Conservation (phyloP, 2,113 vertebrate genomes). For the Semnornis frantzii region DNA sequence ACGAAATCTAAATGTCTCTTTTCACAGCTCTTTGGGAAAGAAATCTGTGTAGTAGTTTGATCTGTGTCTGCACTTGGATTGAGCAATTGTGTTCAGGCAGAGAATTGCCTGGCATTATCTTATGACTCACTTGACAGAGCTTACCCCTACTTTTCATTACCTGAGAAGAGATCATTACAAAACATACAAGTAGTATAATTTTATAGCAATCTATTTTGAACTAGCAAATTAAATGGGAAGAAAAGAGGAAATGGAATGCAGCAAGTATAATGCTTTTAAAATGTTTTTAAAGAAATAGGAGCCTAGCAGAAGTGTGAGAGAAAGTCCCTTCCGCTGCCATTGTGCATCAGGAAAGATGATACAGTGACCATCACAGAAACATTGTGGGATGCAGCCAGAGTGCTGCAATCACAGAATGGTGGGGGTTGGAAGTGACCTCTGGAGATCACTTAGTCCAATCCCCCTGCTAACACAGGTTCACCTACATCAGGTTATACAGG, state of each 20-base stretch:
- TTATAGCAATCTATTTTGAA: slow-evolving; percentile 67
- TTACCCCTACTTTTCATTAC: slow-evolving; percentile 68
- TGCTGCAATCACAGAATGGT: too few species aligned
- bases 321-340: not conserved
- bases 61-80: slow-evolving; percentile 51
- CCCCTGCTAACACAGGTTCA: too few species aligned
- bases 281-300: slow-evolving; percentile 46
- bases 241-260: slow-evolving; percentile 56
- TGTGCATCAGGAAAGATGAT: too few species aligned
- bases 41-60: slow-evolving; percentile 41
- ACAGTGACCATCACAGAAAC: too few species aligned
- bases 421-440: too few species aligned
- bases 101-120: slow-evolving; percentile 68
- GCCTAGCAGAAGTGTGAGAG: not conserved
- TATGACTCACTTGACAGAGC: slow-evolving; percentile 68
- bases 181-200: slow-evolving; percentile 67
- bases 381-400: too few species aligned
- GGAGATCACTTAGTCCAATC: too few species aligned
- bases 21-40: slow-evolving; percentile 39
- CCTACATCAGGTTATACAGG: too few species aligned
- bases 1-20: slow-evolving; percentile 33
- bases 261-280: slow-evolving; percentile 24
- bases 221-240: slow-evolving; percentile 53
- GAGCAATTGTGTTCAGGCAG: slow-evolving; percentile 55
- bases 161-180: slow-evolving; percentile 66